Evolutionary conservation across 2,113 vertebrate species (phyloP), one percentile per base, ranked within the genome.

Genomic region (Hoplias malabaricus): DNA sequence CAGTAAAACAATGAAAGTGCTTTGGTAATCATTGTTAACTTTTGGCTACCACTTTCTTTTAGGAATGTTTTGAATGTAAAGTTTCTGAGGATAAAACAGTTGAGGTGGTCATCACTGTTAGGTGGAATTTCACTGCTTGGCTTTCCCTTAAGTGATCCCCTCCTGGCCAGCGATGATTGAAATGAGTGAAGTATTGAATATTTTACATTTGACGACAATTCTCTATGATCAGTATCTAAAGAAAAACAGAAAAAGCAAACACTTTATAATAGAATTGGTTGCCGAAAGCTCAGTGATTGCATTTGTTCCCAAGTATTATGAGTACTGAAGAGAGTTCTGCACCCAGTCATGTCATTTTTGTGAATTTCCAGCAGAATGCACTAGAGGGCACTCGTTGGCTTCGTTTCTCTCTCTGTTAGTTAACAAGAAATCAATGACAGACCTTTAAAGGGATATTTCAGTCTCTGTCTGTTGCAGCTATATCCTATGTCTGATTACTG

Each of bases 181-280:
- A 50, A 9, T 29, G 40, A 62, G n/a, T n/a, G n/a, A n/a, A n/a
- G n/a, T 59, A 5, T 16, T 31, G 19, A 16, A 23, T 8, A 33
- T 61, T 38, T 75, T 23, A 14, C 10, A 23, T 56, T 50, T 63
- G 62, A 6, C 14, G 48, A 29, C 25, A 33, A 27, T 5, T 12
- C 9, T 61, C 19, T 23, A 40, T 36, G 27, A 36, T 77, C 75
- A 77, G 65, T 59, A 61, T 34, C 75, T 77, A 29, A 42, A 54
- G 36, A 27, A 14, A 5, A 31, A 27, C 29, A 46, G 8, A 31
- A 25, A 9, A 6, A 6, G 14, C n/a, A n/a, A n/a, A n/a, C n/a
- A n/a, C n/a, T n/a, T n/a, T n/a, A n/a, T 23, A 13, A 31, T 2
- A 68, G 13, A 13, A 46, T 34, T 21, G 13, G 13, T 16, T 46